Evolutionary conservation across 2,888 invertebrate species (phyloP).

Genomic region (Toxonevra muliebris): DNA sequence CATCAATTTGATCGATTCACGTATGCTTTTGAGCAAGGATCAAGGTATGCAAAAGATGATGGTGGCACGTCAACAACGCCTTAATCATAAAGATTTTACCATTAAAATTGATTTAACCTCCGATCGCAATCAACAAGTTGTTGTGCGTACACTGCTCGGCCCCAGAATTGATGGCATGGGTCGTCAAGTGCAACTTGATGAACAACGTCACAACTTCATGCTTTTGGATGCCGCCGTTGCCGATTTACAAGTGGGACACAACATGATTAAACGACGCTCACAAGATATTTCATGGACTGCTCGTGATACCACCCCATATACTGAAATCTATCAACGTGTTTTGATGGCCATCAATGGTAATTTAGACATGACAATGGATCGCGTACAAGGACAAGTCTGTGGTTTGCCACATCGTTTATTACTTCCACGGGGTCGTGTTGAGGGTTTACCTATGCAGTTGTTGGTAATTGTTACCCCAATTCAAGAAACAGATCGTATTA

Average conservation of each 20-base stretch:
- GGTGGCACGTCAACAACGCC: slow-evolving; percentile 71
- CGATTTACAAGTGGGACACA: slow-evolving; percentile 68
- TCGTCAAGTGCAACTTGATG: slow-evolving; percentile 55
- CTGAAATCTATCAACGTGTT: slow-evolving; percentile 66
- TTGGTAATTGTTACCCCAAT: slow-evolving; percentile 70
- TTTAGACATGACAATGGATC: slow-evolving; percentile 58
- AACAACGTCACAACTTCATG: slow-evolving; percentile 70
- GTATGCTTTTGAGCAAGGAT: neutral
- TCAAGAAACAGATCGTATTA: slow-evolving; percentile 31
- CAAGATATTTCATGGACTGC: slow-evolving; percentile 63
- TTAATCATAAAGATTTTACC: slow-evolving; percentile 75
- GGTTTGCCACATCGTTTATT: slow-evolving; percentile 72
- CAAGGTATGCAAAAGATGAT: slow-evolving; percentile 51
- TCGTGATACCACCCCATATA: slow-evolving; percentile 68
- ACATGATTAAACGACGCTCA: slow-evolving; percentile 53
- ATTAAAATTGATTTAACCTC: slow-evolving; percentile 71
- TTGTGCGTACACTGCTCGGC: slow-evolving; percentile 74
- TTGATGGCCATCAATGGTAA: slow-evolving; percentile 64
- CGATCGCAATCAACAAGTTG: slow-evolving; percentile 68
- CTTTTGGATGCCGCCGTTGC: slow-evolving; percentile 72
- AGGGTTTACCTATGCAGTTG: slow-evolving; percentile 72
- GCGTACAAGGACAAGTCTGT: slow-evolving; percentile 58
- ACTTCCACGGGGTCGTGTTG: slow-evolving; percentile 71
- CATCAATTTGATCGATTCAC: slow-evolving; percentile 43
- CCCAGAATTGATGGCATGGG: slow-evolving; percentile 73